Evolutionary conservation across 2,113 vertebrate genomes (phyloP).

Genomic region (Gallinago undulata): DNA sequence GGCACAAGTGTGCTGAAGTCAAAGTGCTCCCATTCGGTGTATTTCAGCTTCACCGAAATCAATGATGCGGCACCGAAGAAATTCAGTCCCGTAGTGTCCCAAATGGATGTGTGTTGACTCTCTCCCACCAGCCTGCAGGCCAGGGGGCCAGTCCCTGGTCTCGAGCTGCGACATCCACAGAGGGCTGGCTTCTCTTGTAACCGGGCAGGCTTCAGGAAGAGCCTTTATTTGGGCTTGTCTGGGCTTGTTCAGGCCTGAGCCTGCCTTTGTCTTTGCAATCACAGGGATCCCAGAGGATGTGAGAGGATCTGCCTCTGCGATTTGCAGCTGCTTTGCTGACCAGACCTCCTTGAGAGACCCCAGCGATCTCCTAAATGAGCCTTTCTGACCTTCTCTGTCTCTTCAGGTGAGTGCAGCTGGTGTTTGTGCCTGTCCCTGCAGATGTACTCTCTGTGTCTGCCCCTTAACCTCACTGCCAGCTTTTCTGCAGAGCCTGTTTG

Average conservation of each 20-base stretch:
- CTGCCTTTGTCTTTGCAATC: not conserved
- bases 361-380: fast-evolving
- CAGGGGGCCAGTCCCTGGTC: fast-evolving
- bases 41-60: fast-evolving
- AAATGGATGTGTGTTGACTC: fast-evolving
- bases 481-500: not conserved
- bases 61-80: fast-evolving
- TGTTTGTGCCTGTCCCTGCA: not conserved
- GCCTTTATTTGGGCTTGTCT: constrained; percentile 53
- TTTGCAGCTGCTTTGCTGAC: not conserved
- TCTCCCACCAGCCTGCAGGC: not conserved
- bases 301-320: not conserved
- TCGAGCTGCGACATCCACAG: not conserved
- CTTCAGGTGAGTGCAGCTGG: not conserved
- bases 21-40: fast-evolving
- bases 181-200: not conserved
- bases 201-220: constrained; percentile 2
- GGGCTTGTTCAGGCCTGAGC: constrained; percentile 65
- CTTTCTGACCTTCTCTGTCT: fast-evolving
- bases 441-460: fast-evolving
- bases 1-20: not conserved
- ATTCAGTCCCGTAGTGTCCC: fast-evolving
- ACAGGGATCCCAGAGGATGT: not conserved
- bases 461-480: fast-evolving
- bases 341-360: not conserved